Base-by-base conservation (phyloP, 1,140 invertebrate genomes). In the Agrilus planipennis region DNA sequence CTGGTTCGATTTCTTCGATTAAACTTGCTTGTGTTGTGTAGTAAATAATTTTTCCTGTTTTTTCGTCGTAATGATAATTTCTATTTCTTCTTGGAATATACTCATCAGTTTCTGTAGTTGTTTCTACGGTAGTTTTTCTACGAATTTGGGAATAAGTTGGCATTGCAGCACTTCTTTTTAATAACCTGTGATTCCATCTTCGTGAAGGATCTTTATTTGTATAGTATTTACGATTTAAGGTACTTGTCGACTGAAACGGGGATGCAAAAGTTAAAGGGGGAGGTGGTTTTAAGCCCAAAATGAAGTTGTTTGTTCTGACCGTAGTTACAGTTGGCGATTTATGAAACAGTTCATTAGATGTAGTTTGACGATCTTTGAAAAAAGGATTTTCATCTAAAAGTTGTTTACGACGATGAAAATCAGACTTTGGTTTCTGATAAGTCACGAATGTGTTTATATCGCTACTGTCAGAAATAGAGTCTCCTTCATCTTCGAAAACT, bases 31-130 rank as follows among this genome's bases (percentile, higher is more conserved):
- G 12, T 10, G 29, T 9, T 30, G 44, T 47, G 36, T 54, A 45
- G 42, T 62, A 62, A 31, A 62, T 37, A 21, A 62, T 60, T 37
- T 49, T 49, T 2, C 48, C 47, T 12, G 49, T 53, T 46, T 58
- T 54, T 16, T 54, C 54, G 31, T 62, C 59, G 30, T 58, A 62
- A 36, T 59, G 55, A 44, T 53, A 62, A 46, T 55, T 58, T 35
- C 44, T 55, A 2, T 49, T 50, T 35, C 59, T 41, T 34, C 58
- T 56, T 12, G 59, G 59, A 12, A 58, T 48, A 29, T 62, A 58
- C 34, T 61, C 59, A 30, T 61, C 58, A 20, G 51, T 47, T 18
- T 57, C 52, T 21, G 4, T 14, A 5, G 16, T 27, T 17, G 37
- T 36, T 39, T 34, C 31, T 14, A 14, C 30, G 7, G 28, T 21